Conservation (phyloP, 1,140 invertebrate species). For the Periplaneta americana region DNA sequence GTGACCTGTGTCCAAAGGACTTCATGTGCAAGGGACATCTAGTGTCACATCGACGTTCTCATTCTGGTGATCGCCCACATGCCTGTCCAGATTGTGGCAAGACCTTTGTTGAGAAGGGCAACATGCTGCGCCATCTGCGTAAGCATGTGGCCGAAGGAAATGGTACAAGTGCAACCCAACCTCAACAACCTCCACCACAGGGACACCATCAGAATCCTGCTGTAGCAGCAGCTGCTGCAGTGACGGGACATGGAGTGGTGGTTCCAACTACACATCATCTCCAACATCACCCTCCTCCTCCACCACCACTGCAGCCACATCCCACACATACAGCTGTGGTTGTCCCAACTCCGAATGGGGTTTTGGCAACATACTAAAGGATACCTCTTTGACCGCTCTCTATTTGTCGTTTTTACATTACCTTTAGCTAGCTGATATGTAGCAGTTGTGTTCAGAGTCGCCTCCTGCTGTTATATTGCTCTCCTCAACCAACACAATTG, state of each 20-base stretch:
- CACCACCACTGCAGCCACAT: slow-evolving; percentile 8
- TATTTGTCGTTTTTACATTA: background rate
- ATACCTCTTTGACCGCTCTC: background rate
- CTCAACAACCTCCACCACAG: slow-evolving; percentile 32
- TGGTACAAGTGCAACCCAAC: background rate
- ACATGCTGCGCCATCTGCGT: slow-evolving; percentile 56
- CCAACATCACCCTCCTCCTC: slow-evolving; percentile 6
- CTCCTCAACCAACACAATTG: background rate
- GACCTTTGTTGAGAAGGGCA: slow-evolving; percentile 71
- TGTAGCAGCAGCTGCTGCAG: slow-evolving; percentile 26
- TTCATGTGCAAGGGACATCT: slow-evolving; percentile 97
- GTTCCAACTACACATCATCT: slow-evolving; percentile 6
- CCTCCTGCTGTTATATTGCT: background rate
- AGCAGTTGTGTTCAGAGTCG: background rate
- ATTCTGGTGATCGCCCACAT: slow-evolving; percentile 80
- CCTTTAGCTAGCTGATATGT: background rate
- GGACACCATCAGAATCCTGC: slow-evolving; percentile 34
- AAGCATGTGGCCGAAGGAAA: slow-evolving; percentile 35
- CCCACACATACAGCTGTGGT: slow-evolving; percentile 10
- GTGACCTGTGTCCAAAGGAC: slow-evolving; percentile 93
- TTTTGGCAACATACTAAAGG: background rate
- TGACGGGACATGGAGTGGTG: slow-evolving; percentile 5
- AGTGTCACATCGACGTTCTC: slow-evolving; percentile 81
- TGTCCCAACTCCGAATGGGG: slow-evolving; percentile 14
- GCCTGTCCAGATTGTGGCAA: slow-evolving; percentile 69